Base-by-base conservation (phyloP, 2,113 vertebrate species). In the Lanius collurio region DNA sequence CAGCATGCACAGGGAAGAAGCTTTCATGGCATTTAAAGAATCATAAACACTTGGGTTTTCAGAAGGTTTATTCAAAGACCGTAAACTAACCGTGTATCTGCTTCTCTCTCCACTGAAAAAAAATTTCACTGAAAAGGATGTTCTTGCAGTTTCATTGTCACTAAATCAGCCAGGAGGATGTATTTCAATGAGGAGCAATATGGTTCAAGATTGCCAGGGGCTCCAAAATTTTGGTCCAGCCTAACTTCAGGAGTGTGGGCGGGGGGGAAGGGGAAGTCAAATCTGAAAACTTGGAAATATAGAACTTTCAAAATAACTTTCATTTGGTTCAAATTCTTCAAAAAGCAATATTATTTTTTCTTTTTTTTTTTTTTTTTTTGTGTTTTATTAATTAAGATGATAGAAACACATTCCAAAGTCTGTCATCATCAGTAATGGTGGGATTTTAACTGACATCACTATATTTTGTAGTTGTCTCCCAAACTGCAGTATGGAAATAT, bases 211-310 rank as follows among this genome's bases (percentile, higher is more conserved):
- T 56, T 60, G 4, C 5, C 13, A 83, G 62, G 87, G 87, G 14
- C 9, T 53, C 6, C 21, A 60, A 60, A 56, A 41, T 64, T 77
- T 68, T 84, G 11, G 11, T 68, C 7, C 5, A 60, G 15, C 6
- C 6, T 64, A 52, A 44, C 19, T 64, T 6, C 4, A 17, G 8
- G 20, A 4, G 0, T n/a, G n/a, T n/a, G n/a, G n/a, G n/a, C n/a
- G 5, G 20, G 3, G 1, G 2, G 2, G 12, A 5, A 6, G 3
- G 8, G 2, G 17, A 16, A 19, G 7, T 0, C 5, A 69, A 62
- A 77, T 52, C 22, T 73, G n/a, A 83, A 75, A 63, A 28, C 13
- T 55, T 1, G 0, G 3, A 50, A 46, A 79, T 31, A 11, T 18
- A 35, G 76, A 88, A 33, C 17, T 65, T 77, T 46, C 1, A 27